Base-by-base conservation (phyloP, 64 coral and sea anemone genomes). In the Pocillopora verrucosa region DNA sequence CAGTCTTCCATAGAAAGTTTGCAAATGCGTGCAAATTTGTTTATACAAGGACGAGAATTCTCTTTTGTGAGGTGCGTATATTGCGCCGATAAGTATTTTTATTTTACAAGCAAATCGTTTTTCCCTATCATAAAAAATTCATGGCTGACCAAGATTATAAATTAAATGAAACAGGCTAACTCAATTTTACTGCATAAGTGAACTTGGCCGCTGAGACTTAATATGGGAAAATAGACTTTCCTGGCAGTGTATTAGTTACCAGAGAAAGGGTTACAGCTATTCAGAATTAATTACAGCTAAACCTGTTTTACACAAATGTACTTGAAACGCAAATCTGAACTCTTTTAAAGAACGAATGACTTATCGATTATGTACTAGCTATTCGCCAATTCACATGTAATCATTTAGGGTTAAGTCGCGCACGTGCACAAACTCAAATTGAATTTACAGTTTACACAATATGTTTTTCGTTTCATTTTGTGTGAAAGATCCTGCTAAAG, bases 261-360 rank as follows among this genome's bases (percentile, higher is more conserved):
- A 85, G 63, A 85, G 72, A 16, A 67, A 85, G 26, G 13, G 82
- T 70, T 85, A 85, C 82, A 72, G 82, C 56, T 58, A 85, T 85
- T 70, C 65, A 85, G 24, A 85, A 85, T 85, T 65, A 72, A 83
- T 68, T 83, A 68, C 64, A 24, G 16, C 34, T 20, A 72, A 68
- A 72, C 45, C 36, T 72, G 65, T 85, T 85, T 72, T 72, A 16
- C 20, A 56, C 64, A 56, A 57, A 72, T 57, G 82, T 11, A 72
- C 82, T 85, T 85, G 64, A 85, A 72, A 65, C n/a, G 13, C 70
- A 58, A 72, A 85, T 72, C 65, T 85, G 20, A 1, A 70, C 61
- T 72, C 36, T 22, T 15, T 85, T 6, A 72, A 65, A 85, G 36
- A 67, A 22, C 62, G 26, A 37, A 64, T 64, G 35, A 83, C 15